A percentile compares a stretch with the other conserved stretches of the same genome.
phyloP scores from a whole-genome alignment of 1,140 invertebrate species.

The Euwallacea fornicatus region DNA sequence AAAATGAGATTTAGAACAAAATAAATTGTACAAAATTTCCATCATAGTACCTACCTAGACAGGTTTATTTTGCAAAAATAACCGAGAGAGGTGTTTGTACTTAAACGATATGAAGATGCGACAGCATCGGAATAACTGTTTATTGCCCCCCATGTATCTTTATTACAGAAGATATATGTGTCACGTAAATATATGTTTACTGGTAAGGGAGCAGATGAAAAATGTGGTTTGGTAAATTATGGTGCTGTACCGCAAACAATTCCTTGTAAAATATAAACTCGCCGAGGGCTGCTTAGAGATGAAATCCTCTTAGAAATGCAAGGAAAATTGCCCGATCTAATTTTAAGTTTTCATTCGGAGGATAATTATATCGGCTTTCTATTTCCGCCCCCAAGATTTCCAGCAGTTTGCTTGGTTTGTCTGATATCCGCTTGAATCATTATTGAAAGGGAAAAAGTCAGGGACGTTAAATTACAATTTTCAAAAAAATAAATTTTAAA shows the following conservation, averaged over 20 bases:
- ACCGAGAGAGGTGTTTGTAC: slow-evolving; percentile 17
- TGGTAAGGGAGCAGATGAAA: slow-evolving; percentile 5
- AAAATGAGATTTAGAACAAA: too few species aligned
- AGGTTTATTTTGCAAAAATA: slow-evolving; percentile 14
- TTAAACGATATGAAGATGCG: slow-evolving; percentile 24
- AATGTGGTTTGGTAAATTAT: slow-evolving; percentile 1
- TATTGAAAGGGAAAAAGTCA: too few species aligned
- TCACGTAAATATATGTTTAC: slow-evolving; percentile 2
- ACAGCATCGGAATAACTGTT: slow-evolving; percentile 11
- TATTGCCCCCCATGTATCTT: slow-evolving; percentile 12
- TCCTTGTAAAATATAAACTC: background rate
- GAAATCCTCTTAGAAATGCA: background rate
- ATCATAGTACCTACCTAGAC: background rate
- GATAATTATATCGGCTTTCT: too few species aligned
- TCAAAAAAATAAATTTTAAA: too few species aligned
- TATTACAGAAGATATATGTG: slow-evolving; percentile 9
- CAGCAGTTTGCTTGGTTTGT: too few species aligned
- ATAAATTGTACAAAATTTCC: too few species aligned
- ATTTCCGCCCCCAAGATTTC: too few species aligned
- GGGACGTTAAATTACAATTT: too few species aligned
- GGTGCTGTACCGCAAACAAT: background rate
- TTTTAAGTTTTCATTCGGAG: too few species aligned
- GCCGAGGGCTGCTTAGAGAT: background rate
- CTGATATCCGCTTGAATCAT: too few species aligned
- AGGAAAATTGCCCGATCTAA: too few species aligned